These are phyloP conservation scores for Calephelis nemesis DNA, from an alignment of 1,140 invertebrate genomes.

Conservation along the genomic window DNA sequence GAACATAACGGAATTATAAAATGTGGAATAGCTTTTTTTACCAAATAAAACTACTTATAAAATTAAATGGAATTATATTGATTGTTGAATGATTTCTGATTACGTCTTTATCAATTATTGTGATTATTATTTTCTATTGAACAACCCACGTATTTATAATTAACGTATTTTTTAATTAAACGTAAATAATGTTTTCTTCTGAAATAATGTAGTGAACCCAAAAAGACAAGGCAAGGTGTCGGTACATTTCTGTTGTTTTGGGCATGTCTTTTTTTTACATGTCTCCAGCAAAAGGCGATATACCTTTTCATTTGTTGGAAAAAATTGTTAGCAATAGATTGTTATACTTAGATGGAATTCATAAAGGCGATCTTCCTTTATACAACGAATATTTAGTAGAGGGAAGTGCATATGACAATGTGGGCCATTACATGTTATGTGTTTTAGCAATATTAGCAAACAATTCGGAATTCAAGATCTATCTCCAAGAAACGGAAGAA, in stretches of 20 bases:
- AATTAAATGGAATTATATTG: too few species aligned
- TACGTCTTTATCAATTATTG: too few species aligned
- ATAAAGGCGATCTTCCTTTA: slow-evolving; percentile 45
- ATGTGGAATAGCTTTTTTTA: too few species aligned
- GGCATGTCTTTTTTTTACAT: slow-evolving; percentile 66
- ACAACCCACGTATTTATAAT: too few species aligned
- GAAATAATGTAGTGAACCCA: too few species aligned
- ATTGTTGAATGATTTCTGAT: too few species aligned
- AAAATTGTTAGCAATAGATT: slow-evolving; percentile 48
- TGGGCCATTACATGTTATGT: slow-evolving; percentile 81
- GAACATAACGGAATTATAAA: too few species aligned
- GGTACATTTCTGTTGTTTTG: neutral
- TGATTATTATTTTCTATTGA: too few species aligned
- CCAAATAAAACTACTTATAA: too few species aligned
- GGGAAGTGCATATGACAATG: slow-evolving; percentile 78
- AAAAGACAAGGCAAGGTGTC: too few species aligned
- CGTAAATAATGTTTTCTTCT: too few species aligned
- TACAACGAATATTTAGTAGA: slow-evolving; percentile 80
- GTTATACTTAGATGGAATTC: slow-evolving; percentile 45
- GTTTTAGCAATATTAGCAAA: slow-evolving; percentile 51
- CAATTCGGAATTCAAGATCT: slow-evolving; percentile 45
- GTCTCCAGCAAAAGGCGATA: slow-evolving; percentile 50
- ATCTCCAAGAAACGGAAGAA: slow-evolving; percentile 51
- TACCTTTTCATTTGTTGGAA: slow-evolving; percentile 56
- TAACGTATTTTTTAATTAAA: too few species aligned